These are phyloP conservation scores for Oreamnos americanus DNA, from an alignment of 2,113 vertebrate species.

Conservation along the genomic window DNA sequence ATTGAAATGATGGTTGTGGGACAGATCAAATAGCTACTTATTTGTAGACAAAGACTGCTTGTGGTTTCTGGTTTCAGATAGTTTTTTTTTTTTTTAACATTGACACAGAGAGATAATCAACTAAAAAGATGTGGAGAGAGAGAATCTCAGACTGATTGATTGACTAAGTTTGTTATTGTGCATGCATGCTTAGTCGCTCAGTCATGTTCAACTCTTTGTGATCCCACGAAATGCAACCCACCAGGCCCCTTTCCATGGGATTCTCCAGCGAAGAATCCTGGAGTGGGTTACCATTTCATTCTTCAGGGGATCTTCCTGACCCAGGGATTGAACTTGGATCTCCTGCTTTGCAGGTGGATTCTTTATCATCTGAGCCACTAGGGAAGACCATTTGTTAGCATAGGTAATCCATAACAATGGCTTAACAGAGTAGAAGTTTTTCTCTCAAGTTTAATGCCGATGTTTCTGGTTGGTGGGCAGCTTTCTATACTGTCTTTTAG, in stretches of 20 bases:
- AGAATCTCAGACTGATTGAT: not conserved
- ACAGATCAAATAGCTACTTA: conserved; percentile 28
- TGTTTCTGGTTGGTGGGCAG: not conserved
- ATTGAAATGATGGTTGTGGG: not conserved
- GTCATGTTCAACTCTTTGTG: not conserved
- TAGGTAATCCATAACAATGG: not conserved
- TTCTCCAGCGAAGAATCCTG: not conserved
- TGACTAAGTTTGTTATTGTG: not conserved
- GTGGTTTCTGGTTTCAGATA: conserved; percentile 4
- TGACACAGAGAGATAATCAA: not conserved
- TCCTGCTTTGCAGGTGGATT: not conserved
- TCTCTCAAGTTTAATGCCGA: not conserved
- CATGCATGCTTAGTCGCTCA: not conserved
- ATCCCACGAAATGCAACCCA: not conserved
- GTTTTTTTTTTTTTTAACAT: not conserved
- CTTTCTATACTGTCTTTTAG: not conserved
- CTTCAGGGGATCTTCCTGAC: not conserved
- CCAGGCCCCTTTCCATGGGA: not conserved
- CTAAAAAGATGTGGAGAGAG: not conserved
- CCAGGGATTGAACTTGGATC: not conserved
- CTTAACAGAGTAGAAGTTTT: not conserved
- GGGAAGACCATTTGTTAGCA: not conserved
- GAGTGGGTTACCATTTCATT: not conserved
- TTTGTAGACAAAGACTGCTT: conserved; percentile 45
- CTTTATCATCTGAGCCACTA: not conserved